Percentiles rank a stretch among this genome's conserved stretches.
Evolutionary conservation across 2,888 invertebrate species (phyloP).

Genomic region (Lochmaea capreae): DNA sequence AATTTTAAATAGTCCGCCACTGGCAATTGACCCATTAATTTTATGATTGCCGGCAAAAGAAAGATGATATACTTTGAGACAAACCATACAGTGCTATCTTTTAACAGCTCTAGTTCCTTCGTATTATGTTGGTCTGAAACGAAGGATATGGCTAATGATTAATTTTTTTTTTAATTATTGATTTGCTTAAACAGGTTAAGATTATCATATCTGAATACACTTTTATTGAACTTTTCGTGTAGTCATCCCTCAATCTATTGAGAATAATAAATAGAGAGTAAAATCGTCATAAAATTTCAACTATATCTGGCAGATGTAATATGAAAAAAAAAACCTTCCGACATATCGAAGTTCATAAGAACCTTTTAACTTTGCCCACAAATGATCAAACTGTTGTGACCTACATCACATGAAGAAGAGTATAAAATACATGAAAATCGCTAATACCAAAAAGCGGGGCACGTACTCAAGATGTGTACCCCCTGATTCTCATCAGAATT

Average conservation of each 20-base stretch:
- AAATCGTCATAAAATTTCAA: conserved; percentile 3
- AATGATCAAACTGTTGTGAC: conserved; percentile 37
- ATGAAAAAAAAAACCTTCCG: background rate
- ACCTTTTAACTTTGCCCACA: conserved; percentile 35
- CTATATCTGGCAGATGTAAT: conserved; percentile 14
- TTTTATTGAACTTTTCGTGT: too few relatives aligned
- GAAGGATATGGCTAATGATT: too few relatives aligned
- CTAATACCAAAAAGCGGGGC: conserved; percentile 33
- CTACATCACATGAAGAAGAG: conserved; percentile 27
- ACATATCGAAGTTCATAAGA: conserved; percentile 30
- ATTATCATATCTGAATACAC: too few relatives aligned
- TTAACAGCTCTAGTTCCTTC: too few relatives aligned
- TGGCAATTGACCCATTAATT: too few relatives aligned
- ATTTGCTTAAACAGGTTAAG: too few relatives aligned
- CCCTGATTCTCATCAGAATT: conserved; percentile 33
- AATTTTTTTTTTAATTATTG: too few relatives aligned
- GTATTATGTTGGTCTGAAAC: too few relatives aligned
- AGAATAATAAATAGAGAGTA: background rate
- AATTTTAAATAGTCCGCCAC: too few relatives aligned
- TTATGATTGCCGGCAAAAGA: too few relatives aligned
- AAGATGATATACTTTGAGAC: too few relatives aligned
- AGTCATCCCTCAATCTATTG: background rate
- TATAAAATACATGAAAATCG: conserved; percentile 29
- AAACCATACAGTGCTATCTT: too few relatives aligned
- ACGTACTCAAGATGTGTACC: conserved; percentile 35